Evolutionary conservation across 2,113 vertebrate species (phyloP).

Genomic region (Elgaria multicarinata): DNA sequence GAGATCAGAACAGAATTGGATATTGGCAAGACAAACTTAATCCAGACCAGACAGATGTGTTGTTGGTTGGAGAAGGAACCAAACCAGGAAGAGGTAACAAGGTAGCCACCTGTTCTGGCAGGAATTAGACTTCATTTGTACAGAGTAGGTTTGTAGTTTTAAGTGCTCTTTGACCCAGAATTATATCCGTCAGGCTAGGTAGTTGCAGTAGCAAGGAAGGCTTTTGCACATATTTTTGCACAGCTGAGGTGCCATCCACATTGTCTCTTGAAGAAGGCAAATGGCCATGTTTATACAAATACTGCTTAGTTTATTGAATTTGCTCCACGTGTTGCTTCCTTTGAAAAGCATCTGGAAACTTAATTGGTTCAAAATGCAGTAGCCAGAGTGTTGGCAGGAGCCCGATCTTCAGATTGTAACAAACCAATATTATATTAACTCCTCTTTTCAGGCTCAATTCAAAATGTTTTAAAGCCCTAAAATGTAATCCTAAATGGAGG

Average conservation of each 20-base stretch:
- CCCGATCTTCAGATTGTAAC: not conserved
- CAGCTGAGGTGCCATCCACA: not conserved
- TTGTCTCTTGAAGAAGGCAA: not conserved
- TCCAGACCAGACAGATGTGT: not conserved
- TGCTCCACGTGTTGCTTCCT: not conserved
- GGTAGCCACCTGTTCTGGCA: not conserved
- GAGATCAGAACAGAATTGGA: not conserved
- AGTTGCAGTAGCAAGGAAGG: not conserved
- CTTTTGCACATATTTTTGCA: not conserved
- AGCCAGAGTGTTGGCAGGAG: not conserved
- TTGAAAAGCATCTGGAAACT: not conserved
- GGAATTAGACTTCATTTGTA: not conserved
- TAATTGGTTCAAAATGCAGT: not conserved
- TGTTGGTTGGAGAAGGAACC: not conserved
- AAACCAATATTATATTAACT: not conserved
- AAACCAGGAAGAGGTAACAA: not conserved
- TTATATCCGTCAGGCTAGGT: not conserved
- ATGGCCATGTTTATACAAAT: not conserved
- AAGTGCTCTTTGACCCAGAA: not conserved
- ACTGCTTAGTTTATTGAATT: not conserved
- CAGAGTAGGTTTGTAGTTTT: not conserved
- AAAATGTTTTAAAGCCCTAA: not conserved
- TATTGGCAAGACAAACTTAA: not conserved
- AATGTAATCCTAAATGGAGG: not conserved
- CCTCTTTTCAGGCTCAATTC: not conserved